phyloP scores from a whole-genome alignment of 2,113 vertebrate genomes.

The Noctilio leporinus region DNA sequence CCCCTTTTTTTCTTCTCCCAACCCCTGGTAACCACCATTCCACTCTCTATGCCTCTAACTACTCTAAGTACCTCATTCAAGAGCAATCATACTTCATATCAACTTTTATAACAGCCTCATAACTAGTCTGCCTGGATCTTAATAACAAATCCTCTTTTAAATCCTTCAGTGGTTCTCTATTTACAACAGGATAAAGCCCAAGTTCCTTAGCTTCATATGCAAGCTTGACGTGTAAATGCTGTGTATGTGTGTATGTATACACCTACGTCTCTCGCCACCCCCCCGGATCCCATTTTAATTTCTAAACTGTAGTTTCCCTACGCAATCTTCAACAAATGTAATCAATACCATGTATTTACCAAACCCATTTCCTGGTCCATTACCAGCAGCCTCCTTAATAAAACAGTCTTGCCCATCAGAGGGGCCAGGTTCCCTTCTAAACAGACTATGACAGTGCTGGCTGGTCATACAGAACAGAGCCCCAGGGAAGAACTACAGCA shows the following conservation, averaged over 20 bases:
- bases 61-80: not conserved
- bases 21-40: not conserved
- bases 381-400: not conserved
- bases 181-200: not conserved
- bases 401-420: not conserved
- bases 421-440: not conserved
- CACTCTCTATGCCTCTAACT: not conserved
- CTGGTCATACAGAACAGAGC: not conserved
- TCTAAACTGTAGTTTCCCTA: not conserved
- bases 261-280: not conserved
- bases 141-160: not conserved
- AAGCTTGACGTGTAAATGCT: not conserved
- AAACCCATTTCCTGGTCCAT: not conserved
- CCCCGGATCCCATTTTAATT: not conserved
- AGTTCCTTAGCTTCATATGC: not conserved
- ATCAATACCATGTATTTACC: not conserved
- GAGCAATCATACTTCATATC: not conserved
- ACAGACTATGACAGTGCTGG: not conserved
- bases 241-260: not conserved
- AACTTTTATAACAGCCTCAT: not conserved
- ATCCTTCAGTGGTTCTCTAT: not conserved
- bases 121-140: not conserved
- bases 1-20: not conserved
- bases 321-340: not conserved
- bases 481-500: not conserved